Percentiles rank a stretch among this genome's conserved stretches.
Evolutionary conservation across 2,797 vertebrate species (phyloP).

Genomic region (Schizopygopsis malacanthus): DNA sequence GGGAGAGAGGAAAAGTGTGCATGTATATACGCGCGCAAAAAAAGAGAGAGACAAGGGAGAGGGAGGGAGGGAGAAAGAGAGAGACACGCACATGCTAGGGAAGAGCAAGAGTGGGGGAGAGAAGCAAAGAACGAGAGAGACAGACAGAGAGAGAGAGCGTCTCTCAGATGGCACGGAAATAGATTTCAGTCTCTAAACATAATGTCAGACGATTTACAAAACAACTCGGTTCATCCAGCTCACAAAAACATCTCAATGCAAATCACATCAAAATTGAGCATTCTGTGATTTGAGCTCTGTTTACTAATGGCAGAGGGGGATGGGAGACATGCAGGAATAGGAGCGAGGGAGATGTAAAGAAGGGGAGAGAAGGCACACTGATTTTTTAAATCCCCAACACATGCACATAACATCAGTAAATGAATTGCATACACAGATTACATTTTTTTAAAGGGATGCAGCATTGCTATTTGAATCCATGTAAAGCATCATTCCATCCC

Average conservation of each 20-base stretch:
- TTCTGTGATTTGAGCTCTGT: slow-evolving; percentile 23
- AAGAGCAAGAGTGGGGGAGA: slow-evolving; percentile 26
- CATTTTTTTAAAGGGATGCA: background rate
- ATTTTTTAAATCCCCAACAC: slow-evolving; percentile 1
- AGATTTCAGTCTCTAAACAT: slow-evolving; percentile 32
- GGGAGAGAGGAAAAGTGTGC: slow-evolving; percentile 43
- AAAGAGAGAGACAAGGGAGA: slow-evolving; percentile 32
- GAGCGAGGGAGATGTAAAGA: slow-evolving; percentile 23
- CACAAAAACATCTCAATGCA: background rate
- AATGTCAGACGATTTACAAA: slow-evolving; percentile 27
- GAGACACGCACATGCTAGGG: slow-evolving; percentile 22
- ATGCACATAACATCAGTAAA: slow-evolving; percentile 11
- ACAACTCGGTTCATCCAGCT: background rate
- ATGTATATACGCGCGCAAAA: slow-evolving; percentile 36
- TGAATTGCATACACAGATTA: slow-evolving; percentile 10
- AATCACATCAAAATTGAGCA: slow-evolving; percentile 11
- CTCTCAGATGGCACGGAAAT: slow-evolving; percentile 39
- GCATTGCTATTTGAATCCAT: slow-evolving; percentile 29
- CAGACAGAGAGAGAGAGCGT: slow-evolving; percentile 8
- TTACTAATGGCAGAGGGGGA: slow-evolving; percentile 42
- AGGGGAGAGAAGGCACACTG: slow-evolving; percentile 10
- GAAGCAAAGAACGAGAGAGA: slow-evolving; percentile 32
- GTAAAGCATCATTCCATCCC: slow-evolving; percentile 15
- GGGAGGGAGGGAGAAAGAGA: slow-evolving; percentile 25
- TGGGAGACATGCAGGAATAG: slow-evolving; percentile 5